Evolutionary conservation across 1,140 invertebrate genomes (phyloP).

Genomic region (Anastrepha obliqua): DNA sequence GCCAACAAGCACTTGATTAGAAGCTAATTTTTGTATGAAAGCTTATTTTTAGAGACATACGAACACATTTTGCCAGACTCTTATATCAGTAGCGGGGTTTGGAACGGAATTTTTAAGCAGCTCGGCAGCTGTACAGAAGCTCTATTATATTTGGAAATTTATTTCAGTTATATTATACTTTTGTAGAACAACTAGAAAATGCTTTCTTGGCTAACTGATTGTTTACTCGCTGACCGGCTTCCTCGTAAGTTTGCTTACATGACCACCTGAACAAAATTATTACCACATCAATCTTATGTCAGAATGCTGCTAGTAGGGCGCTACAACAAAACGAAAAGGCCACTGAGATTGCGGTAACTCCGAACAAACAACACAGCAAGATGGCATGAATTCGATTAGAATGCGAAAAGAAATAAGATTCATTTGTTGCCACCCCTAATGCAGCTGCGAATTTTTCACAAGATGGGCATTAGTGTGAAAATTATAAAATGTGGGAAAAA

Average conservation of each 20-base stretch:
- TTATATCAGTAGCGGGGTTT: no score
- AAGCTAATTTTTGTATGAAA: no score
- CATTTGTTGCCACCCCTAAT: neutral
- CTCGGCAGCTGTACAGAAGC: no score
- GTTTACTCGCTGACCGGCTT: neutral
- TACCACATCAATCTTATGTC: conserved; percentile 30
- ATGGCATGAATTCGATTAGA: neutral
- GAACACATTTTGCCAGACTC: no score
- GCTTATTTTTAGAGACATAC: no score
- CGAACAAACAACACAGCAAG: neutral
- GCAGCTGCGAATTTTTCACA: neutral
- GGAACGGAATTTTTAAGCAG: no score
- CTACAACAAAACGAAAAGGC: neutral
- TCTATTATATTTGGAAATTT: no score
- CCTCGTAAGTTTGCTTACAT: no score
- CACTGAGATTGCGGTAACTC: neutral
- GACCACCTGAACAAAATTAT: neutral
- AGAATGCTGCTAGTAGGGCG: neutral
- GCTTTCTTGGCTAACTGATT: neutral
- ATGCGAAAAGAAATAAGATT: neutral
- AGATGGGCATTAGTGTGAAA: neutral
- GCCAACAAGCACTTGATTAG: no score
- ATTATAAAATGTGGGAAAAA: neutral
- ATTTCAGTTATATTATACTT: no score
- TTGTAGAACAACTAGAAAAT: no score